Evolutionary conservation across 2,888 invertebrate species (phyloP).

Genomic region (Clitarchus hookeri): DNA sequence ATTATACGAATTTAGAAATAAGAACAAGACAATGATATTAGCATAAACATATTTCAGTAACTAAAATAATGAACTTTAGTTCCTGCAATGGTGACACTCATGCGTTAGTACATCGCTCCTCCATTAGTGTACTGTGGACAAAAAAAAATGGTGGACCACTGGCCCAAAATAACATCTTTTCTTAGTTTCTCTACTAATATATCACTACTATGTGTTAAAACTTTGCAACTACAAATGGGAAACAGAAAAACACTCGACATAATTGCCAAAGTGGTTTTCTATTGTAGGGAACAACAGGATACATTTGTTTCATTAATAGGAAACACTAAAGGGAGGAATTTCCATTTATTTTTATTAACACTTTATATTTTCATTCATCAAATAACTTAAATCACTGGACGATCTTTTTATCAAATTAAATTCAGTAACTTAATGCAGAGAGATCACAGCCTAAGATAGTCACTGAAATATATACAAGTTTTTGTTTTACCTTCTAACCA

Average conservation of each 20-base stretch:
- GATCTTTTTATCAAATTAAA: slow-evolving; percentile 45
- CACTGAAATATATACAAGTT: slow-evolving; percentile 46
- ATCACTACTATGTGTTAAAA: too few relatives aligned
- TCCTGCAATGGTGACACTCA: too few relatives aligned
- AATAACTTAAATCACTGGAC: slow-evolving; percentile 48
- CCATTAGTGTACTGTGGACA: too few relatives aligned
- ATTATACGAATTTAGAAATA: too few relatives aligned
- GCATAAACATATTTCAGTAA: too few relatives aligned
- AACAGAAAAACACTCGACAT: not conserved
- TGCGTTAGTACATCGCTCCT: too few relatives aligned
- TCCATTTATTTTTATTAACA: slow-evolving; percentile 44
- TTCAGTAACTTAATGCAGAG: slow-evolving; percentile 45
- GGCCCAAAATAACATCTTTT: too few relatives aligned
- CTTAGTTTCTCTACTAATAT: too few relatives aligned
- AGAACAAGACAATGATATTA: too few relatives aligned
- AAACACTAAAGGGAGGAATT: slow-evolving; percentile 38
- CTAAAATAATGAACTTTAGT: too few relatives aligned
- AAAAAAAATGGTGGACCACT: too few relatives aligned
- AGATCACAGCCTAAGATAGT: slow-evolving; percentile 47
- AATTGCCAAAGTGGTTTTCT: not conserved
- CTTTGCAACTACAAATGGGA: too few relatives aligned
- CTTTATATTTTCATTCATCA: slow-evolving; percentile 45
- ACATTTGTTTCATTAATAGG: slow-evolving; percentile 4
- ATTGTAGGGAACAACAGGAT: not conserved
- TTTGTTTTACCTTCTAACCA: slow-evolving; percentile 40